Base-by-base conservation (phyloP, 2,888 invertebrate species). In the Ophion ventricosus region DNA sequence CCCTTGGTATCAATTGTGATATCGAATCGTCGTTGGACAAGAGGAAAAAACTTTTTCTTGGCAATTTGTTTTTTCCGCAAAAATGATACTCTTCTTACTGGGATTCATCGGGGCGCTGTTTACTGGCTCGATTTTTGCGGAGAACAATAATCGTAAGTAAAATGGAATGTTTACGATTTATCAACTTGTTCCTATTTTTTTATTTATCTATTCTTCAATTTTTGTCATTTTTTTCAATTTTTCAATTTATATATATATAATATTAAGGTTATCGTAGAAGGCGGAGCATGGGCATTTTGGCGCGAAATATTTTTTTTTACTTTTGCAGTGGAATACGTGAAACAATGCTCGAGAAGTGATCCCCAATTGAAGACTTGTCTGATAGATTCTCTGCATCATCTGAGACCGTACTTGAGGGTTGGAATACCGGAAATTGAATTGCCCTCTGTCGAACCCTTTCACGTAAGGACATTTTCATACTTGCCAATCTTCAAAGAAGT, bases 321-420 rank as follows among this genome's bases (percentile, higher is more conserved):
- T 74, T 67, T 77, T 74, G 73, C 70, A 93, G 93, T 92, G 25
- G 90, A 90, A 83, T 96, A 96, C 90, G 95, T 96, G 69, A 96
- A 96, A 89, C 96, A 96, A 92, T 96, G 96, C 88, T 94, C 94
- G 79, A 94, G 95, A 88, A 94, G 94, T 80, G 94, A 94, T 85
- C 94, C 94, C 0, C 90, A 94, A 61, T 75, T 94, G 74, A 92
- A 92, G 77, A 88, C 90, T 17, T 94, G 94, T 86, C 88, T 94
- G 82, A 92, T 93, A 63, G 88, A 90, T 70, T 91, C 94, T 35
- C 90, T 94, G 17, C 93, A 94, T 82, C 94, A 94, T 85, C 88
- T 94, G 26, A 91, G 92, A 85, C 94, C 94, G 1, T 94, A 93
- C 84, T 87, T 94, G 59, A 92, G 91, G 10, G 90, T 88, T 84